Evolutionary conservation across 2,113 vertebrate genomes (phyloP).

Genomic region (Hippocampus mohnikei): DNA sequence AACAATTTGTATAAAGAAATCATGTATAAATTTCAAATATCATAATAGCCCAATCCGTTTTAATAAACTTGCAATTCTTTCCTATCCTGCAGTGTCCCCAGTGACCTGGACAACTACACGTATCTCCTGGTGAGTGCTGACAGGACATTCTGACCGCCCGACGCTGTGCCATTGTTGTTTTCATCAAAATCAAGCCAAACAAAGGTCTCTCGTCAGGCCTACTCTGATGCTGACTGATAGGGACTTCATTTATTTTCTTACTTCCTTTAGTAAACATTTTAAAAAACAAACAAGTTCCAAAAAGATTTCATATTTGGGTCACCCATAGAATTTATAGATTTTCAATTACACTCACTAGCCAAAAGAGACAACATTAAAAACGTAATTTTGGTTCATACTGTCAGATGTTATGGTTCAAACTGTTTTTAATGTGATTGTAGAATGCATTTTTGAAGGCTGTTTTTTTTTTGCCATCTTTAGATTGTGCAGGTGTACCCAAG

Average conservation of each 20-base stretch:
- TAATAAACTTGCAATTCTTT: no score
- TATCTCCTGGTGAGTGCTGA: conserved; percentile 52
- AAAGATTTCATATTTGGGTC: no score
- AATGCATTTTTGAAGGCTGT: not conserved
- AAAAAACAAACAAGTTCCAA: no score
- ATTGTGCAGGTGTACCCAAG: no score
- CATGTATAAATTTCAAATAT: not conserved
- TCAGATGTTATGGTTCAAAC: no score
- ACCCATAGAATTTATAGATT: no score
- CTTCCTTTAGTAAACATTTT: no score
- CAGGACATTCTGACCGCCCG: conserved; percentile 28
- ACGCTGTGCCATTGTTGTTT: conserved; percentile 46
- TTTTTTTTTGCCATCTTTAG: no score
- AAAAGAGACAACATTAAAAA: no score
- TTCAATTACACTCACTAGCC: no score
- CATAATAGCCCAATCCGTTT: not conserved
- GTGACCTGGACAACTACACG: conserved; percentile 36
- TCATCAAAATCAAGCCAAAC: conserved; percentile 30
- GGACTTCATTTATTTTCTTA: not conserved
- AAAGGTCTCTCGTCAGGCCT: conserved; percentile 12
- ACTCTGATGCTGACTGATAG: not conserved
- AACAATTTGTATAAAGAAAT: not conserved
- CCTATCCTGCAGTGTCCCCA: conserved; percentile 20
- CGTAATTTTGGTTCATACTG: no score
- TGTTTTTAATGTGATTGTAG: no score